Evolutionary conservation across 2,797 vertebrate species (phyloP), one percentile per base, ranked within the genome.

Genomic region (Anguilla marmorata): DNA sequence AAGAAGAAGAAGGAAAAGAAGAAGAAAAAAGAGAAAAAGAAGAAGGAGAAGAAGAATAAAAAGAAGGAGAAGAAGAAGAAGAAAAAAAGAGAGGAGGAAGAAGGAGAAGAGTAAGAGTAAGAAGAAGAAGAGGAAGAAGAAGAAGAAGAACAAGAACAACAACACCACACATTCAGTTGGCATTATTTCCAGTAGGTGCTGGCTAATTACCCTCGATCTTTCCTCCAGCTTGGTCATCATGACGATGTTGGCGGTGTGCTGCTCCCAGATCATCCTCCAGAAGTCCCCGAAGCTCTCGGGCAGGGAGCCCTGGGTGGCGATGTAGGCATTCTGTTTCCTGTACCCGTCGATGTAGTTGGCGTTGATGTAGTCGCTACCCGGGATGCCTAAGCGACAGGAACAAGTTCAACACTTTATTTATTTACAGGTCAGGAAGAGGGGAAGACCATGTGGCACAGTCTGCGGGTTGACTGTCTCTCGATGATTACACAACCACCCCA

Each of bases 191-290:
- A 30, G 45, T 30, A 19, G 27, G 24, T 6, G 33, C 6, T 9
- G 50, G 8, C 4, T 16, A 58, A 27, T 97, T 96, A 99, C 99
- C 97, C 99, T 96, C 86, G 98, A 99, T 91, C 99, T 97, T 92
- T 99, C 99, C 89, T 99, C 99, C 85, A 99, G 94, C 91, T 99
- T 99, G 89, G 99, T 99, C 97, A 99, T 99, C 99, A 99, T 99
- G 92, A 99, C 96, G 1, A 99, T 96, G 60, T 98, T 99, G 88
- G 98, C 98, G 54, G 97, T 97, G 87, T 98, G 96, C 89, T 99
- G 99, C 41, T 99, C 99, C 99, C 99, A 99, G 85, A 99, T 97
- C 98, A 99, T 98, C 92, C 98, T 98, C 99, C 99, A 99, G 94
- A 99, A 99, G 93, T 99, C 99, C 86, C 98, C 97, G 80, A 99